Evolutionary conservation across 1,140 invertebrate species (phyloP).

Genomic region (Drosophila bipectinata): DNA sequence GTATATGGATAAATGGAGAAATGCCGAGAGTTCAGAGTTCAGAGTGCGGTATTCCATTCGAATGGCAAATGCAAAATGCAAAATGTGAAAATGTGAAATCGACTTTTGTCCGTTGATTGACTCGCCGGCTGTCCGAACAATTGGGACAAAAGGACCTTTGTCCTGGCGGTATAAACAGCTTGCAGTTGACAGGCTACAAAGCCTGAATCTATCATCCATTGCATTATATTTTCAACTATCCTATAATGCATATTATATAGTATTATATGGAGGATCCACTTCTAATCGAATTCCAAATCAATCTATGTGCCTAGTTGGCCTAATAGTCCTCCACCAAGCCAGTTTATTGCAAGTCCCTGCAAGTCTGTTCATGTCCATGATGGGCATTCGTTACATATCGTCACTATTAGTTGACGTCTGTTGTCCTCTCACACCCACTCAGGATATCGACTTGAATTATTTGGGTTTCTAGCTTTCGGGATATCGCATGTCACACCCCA

Average conservation of each 20-base stretch:
- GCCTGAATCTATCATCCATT: constrained; percentile 50
- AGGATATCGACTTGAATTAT: constrained; percentile 62
- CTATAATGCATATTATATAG: constrained; percentile 33
- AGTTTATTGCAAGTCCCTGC: background rate
- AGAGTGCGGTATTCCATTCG: constrained; percentile 11
- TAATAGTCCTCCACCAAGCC: too few species aligned
- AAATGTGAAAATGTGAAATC: constrained; percentile 21
- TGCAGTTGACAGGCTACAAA: constrained; percentile 38
- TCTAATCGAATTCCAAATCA: background rate
- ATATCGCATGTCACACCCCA: constrained; percentile 44
- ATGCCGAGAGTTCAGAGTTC: constrained; percentile 12
- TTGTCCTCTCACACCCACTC: constrained; percentile 11
- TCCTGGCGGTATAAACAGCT: constrained; percentile 19
- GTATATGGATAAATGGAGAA: constrained; percentile 31
- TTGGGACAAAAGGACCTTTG: constrained; percentile 28
- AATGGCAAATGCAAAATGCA: constrained; percentile 14
- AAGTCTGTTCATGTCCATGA: background rate
- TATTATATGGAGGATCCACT: background rate
- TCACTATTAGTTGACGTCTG: constrained; percentile 6
- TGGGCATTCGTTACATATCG: constrained; percentile 9
- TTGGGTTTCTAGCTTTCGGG: constrained; percentile 27
- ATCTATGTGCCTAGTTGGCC: background rate
- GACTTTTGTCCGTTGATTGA: constrained; percentile 55
- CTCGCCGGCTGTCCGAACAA: constrained; percentile 34
- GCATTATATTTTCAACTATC: constrained; percentile 49